These are phyloP conservation scores for Danionella dracula DNA, from an alignment of 2,797 vertebrate genomes.

Conservation along the genomic window DNA sequence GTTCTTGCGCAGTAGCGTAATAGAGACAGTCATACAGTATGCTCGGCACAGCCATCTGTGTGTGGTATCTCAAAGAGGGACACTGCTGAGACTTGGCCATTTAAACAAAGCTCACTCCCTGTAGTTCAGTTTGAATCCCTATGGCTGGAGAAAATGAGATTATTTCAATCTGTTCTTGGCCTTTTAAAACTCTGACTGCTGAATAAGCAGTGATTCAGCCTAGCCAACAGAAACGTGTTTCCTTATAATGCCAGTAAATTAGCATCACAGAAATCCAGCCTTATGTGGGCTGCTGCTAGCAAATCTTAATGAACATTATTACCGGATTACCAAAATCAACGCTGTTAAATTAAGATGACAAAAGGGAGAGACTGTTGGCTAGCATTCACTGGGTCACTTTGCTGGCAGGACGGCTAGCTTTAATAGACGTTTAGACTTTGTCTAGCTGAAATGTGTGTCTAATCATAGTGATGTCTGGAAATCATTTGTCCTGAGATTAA, in stretches of 20 bases:
- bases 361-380: background rate
- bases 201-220: background rate
- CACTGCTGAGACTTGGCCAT: conserved; percentile 30
- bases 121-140: conserved; percentile 7
- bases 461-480: background rate
- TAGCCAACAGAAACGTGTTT: conserved; percentile 13
- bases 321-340: too few species aligned
- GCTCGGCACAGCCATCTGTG: conserved; percentile 31
- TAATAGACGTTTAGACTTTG: background rate
- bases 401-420: background rate
- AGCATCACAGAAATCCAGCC: background rate
- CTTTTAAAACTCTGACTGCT: conserved; percentile 15
- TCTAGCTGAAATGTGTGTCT: background rate
- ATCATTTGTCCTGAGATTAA: conserved; percentile 26
- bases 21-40: conserved; percentile 2
- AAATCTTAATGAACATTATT: background rate
- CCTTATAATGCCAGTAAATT: background rate
- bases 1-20: background rate
- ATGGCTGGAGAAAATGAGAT: conserved; percentile 22
- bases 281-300: background rate
- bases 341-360: conserved; percentile 5
- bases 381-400: background rate
- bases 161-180: conserved; percentile 21
- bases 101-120: conserved; percentile 28
- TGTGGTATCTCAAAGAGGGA: conserved; percentile 13